phyloP scores from a whole-genome alignment of 2,888 invertebrate species.

The Dione vanillae region DNA sequence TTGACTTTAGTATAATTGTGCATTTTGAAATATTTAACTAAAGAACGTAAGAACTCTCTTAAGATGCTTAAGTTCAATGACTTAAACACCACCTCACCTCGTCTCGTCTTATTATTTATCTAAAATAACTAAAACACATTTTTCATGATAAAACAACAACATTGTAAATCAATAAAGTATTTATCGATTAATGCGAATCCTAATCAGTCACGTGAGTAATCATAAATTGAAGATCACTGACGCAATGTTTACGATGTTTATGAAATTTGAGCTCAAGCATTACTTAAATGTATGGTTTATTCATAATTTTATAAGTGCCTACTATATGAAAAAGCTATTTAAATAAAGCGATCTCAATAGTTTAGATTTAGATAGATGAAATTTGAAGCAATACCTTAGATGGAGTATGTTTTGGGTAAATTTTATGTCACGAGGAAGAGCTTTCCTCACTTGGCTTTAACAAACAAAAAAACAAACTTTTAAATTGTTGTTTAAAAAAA shows the following conservation, averaged over 20 bases:
- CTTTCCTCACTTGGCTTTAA: neutral
- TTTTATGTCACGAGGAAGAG: no score
- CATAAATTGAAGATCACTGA: slow-evolving; percentile 14
- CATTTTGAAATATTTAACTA: no score
- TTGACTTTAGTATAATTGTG: no score
- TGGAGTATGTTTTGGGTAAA: no score
- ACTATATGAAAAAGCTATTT: neutral
- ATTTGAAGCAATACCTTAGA: no score
- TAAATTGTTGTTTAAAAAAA: neutral
- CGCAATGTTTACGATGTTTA: slow-evolving; percentile 6
- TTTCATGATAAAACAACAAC: neutral
- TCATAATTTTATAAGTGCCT: neutral
- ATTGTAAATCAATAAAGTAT: slow-evolving; percentile 8
- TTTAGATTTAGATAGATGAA: no score
- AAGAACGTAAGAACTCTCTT: neutral
- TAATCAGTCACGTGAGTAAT: slow-evolving; percentile 16
- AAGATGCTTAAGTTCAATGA: neutral
- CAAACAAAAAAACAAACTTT: neutral
- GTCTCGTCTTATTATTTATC: neutral
- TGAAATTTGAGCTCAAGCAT: slow-evolving; percentile 9
- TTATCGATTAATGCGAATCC: slow-evolving; percentile 14
- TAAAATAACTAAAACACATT: neutral
- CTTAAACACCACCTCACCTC: neutral
- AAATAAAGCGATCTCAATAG: no score
- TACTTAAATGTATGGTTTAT: neutral